Base-by-base conservation (phyloP, 1,140 invertebrate species). In the Macrocentrus cingulum region DNA sequence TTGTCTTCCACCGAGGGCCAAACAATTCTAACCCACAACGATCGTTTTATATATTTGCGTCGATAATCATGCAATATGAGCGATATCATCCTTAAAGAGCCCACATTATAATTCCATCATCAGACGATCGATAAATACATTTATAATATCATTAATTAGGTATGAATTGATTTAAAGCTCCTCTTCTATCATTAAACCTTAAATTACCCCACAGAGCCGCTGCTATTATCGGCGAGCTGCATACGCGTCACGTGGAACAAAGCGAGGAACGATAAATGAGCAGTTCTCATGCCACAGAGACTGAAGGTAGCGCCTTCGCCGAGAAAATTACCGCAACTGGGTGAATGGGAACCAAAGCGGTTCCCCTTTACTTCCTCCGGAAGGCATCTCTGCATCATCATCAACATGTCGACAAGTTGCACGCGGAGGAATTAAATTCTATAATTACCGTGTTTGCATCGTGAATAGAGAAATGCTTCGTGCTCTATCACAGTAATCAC, bases 251-350 rank as follows among this genome's bases (percentile, higher is more conserved):
- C 32, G 36, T 56, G 52, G 59, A 65, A 67, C 62, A 67, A 66
- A 65, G 59, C 63, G 53, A 64, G 52, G n/a, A 63, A 67, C 56
- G 62, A 66, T 65, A 65, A 65, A 69, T 62, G 63, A 67, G 63
- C 61, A 63, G 49, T 52, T 53, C 56, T 54, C 61, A 65, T 58
- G 63, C 63, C 53, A 66, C 19, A 18, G 46, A 59, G 51, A 66
- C 61, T 59, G 57, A 66, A 67, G 65, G 60, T 52, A 59, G 58
- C 61, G 61, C 37, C 61, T 37, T 56, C 56, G 49, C 62, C 60
- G 64, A 64, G 65, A 64, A 66, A 66, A 69, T 69, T 69, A 63
- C 56, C 32, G 48, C 59, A 54, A 37, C 59, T 20, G 52, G 59
- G 34, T 45, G 16, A 50, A 37, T 36, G 49, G 50, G 61, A 41